Base-by-base conservation (phyloP, 2,113 vertebrate species). In the Cariama cristata region DNA sequence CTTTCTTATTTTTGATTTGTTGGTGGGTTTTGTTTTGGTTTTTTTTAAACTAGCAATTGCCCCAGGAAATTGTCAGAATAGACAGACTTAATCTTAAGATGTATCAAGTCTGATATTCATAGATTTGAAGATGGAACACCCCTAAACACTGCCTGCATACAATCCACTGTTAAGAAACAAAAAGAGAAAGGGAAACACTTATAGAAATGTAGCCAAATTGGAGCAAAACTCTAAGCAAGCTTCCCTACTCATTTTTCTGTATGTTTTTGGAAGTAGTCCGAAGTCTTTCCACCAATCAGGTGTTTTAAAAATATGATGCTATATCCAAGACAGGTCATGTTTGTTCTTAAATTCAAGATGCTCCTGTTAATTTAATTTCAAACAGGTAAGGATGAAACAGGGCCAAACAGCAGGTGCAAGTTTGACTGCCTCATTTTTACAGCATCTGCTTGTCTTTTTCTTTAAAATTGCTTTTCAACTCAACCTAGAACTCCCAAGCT, bases 1-100 rank as follows among this genome's bases (percentile, higher is more conserved):
- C 8, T 62, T 72, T 44, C 32, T 60, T 35, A 11, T 26, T 88
- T 72, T 90, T 40, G 1, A 50, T 60, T 79, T 64, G 4, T 47
- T 33, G 2, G 8, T 23, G 4, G 1, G 7, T 69, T 62, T 56
- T 8, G 6, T 2, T 47, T 24, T 42, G 9, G 0, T 17, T 45
- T 19, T 52, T 58, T 83, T 68, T 33, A 3, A 86, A 35, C 7
- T 22, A 66, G 19, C 18, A 77, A 12, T 16, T 85, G 5, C 20
- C 20, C 14, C 19, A 38, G 5, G 11, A 88, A 90, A 73, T 11
- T 53, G 8, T 35, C 12, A 27, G 11, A 69, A 55, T 22, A 73
- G 14, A 45, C 23, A 52, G 0, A n/a, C n/a, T n/a, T n/a, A n/a
- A 26, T 10, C 14, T 33, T 40, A 24, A 24, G 11, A 87, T 73